phyloP scores from a whole-genome alignment of 2,113 vertebrate genomes.

The Bubo scandiacus region DNA sequence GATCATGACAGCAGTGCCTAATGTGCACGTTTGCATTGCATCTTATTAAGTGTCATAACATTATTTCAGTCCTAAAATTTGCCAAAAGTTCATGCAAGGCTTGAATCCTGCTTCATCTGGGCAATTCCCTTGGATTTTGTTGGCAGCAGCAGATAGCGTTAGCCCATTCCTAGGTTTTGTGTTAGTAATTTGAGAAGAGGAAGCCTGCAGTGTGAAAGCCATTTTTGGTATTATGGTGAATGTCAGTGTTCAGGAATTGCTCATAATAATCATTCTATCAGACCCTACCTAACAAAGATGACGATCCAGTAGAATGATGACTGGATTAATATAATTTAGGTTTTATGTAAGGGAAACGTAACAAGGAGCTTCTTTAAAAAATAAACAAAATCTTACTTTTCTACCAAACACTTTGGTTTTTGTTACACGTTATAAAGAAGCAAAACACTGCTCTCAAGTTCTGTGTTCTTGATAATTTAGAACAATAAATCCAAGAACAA shows the following conservation, averaged over 20 bases:
- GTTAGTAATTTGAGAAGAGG: neutral
- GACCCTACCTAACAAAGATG: neutral
- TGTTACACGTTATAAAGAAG: neutral
- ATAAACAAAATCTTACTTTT: neutral
- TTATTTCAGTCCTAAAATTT: neutral
- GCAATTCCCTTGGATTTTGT: neutral
- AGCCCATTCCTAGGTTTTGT: neutral
- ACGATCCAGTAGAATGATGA: neutral
- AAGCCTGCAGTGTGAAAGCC: neutral
- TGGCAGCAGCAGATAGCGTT: neutral
- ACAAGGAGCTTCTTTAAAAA: neutral
- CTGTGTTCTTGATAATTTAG: neutral
- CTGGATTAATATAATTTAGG: neutral
- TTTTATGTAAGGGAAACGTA: neutral
- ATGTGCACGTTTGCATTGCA: neutral
- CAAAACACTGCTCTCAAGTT: neutral
- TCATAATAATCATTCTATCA: neutral
- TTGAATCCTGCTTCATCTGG: neutral
- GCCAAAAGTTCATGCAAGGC: neutral
- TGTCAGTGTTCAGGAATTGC: neutral
- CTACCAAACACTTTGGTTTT: neutral
- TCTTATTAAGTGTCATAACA: neutral
- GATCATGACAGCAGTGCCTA: neutral
- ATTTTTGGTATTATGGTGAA: neutral
- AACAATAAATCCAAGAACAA: neutral